Evolutionary conservation across 1,140 invertebrate genomes (phyloP).

Genomic region (Papilio helenus): DNA sequence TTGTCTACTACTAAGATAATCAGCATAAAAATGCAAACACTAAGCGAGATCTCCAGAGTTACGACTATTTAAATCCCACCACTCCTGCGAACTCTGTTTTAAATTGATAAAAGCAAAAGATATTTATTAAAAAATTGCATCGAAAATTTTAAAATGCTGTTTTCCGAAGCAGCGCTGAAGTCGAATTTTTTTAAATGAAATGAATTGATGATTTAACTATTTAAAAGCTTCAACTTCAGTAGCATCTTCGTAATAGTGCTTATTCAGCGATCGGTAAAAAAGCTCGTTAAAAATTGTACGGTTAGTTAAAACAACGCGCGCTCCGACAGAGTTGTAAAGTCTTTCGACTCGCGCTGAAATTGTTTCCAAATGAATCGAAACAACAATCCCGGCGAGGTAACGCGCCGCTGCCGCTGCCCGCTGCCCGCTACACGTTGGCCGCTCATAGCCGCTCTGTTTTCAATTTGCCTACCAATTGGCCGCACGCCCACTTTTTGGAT

Average conservation of each 20-base stretch:
- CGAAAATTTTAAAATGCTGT: background rate
- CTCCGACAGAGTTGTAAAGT: background rate
- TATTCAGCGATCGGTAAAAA: constrained; percentile 17
- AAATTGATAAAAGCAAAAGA: background rate
- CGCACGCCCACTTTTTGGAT: constrained; percentile 35
- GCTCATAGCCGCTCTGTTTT: constrained; percentile 36
- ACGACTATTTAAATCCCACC: too few species aligned
- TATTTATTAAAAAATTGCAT: background rate
- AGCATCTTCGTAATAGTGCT: background rate
- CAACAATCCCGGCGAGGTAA: constrained; percentile 33
- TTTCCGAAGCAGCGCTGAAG: background rate
- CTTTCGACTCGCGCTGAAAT: constrained; percentile 30
- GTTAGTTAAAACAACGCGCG: constrained; percentile 15
- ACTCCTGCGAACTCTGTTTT: too few species aligned
- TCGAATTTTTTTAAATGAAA: background rate
- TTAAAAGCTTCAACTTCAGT: background rate
- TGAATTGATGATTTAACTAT: background rate
- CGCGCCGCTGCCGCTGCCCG: constrained; percentile 13
- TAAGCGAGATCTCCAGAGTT: too few species aligned
- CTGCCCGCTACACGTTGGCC: background rate
- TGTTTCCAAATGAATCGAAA: constrained; percentile 32
- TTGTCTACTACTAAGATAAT: too few species aligned
- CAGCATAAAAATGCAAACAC: too few species aligned
- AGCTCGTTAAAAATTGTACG: constrained; percentile 18
- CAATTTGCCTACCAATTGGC: constrained; percentile 37